Conservation (phyloP, 2,888 invertebrate genomes). For the Pterostichus madidus region DNA sequence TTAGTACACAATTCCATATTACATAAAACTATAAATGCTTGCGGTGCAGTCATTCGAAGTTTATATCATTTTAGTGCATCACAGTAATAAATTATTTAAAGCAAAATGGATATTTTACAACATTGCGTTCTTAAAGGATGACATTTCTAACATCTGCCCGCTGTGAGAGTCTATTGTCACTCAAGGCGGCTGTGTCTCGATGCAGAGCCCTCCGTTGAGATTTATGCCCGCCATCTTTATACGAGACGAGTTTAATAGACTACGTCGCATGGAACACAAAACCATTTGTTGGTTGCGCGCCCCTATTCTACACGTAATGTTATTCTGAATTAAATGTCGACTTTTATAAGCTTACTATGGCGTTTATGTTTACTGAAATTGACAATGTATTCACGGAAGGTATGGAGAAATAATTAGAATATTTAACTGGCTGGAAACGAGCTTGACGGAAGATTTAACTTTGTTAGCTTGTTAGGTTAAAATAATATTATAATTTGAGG, state of each 20-base stretch:
- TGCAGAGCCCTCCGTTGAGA: conserved; percentile 13
- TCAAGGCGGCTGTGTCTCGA: not conserved
- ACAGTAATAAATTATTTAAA: conserved; percentile 20
- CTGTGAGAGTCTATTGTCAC: conserved; percentile 3
- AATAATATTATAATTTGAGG: too few relatives aligned
- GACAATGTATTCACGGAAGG: too few relatives aligned
- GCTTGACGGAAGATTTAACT: too few relatives aligned
- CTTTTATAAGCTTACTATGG: not conserved
- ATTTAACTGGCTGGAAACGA: too few relatives aligned
- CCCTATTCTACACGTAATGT: not conserved
- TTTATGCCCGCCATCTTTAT: conserved; percentile 55
- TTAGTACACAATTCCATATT: not conserved
- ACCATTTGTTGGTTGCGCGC: conserved; percentile 24
- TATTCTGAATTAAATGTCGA: conserved; percentile 35
- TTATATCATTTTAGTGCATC: conserved; percentile 23
- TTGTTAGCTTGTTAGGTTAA: too few relatives aligned
- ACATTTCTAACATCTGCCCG: not conserved
- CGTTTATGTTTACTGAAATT: conserved; percentile 1
- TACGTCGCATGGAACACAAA: conserved; percentile 29
- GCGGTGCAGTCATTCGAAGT: not conserved
- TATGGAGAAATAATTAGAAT: too few relatives aligned
- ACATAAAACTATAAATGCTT: conserved; percentile 10
- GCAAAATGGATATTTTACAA: conserved; percentile 33
- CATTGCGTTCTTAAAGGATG: conserved; percentile 4
- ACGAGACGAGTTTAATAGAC: conserved; percentile 60